Evolutionary conservation across 2,888 invertebrate species (phyloP).

Genomic region (Microctonus brassicae): DNA sequence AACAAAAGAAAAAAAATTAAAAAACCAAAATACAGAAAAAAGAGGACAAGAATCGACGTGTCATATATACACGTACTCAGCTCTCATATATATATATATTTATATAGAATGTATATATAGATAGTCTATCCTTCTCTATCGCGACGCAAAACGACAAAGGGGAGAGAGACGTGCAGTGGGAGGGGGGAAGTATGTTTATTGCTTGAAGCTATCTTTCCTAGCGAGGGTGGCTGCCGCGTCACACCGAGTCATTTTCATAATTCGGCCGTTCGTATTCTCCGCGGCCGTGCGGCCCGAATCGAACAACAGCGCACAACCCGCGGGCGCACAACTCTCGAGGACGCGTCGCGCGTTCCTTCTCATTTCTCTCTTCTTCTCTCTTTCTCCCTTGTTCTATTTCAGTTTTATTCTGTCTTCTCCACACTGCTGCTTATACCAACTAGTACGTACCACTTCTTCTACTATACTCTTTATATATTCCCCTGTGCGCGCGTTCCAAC

Average conservation of each 20-base stretch:
- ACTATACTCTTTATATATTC: not conserved
- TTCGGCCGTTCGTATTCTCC: constrained; percentile 75
- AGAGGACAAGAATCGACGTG: constrained; percentile 9
- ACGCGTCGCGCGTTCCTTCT: constrained; percentile 41
- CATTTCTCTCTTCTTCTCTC: constrained; percentile 29
- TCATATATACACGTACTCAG: not conserved
- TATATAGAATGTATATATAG: not conserved
- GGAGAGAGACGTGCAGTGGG: constrained; percentile 26
- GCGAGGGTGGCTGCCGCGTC: constrained; percentile 69
- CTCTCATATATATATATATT: constrained; percentile 9
- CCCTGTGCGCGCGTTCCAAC: not conserved
- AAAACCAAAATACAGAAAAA: not conserved
- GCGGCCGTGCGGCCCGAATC: constrained; percentile 71
- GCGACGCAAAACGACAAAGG: not conserved
- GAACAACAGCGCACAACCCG: constrained; percentile 71
- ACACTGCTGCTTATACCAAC: constrained; percentile 22
- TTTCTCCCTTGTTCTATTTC: constrained; percentile 18
- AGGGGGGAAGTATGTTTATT: constrained; percentile 66
- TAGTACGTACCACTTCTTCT: no score
- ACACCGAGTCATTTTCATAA: constrained; percentile 74
- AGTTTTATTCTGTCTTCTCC: constrained; percentile 29
- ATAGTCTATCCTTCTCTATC: not conserved
- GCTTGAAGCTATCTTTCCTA: constrained; percentile 67
- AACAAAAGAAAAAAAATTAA: not conserved
- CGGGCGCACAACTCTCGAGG: constrained; percentile 58